These are phyloP conservation scores for Lysiphlebus fabarum DNA, from an alignment of 1,140 invertebrate genomes.

Conservation along the genomic window DNA sequence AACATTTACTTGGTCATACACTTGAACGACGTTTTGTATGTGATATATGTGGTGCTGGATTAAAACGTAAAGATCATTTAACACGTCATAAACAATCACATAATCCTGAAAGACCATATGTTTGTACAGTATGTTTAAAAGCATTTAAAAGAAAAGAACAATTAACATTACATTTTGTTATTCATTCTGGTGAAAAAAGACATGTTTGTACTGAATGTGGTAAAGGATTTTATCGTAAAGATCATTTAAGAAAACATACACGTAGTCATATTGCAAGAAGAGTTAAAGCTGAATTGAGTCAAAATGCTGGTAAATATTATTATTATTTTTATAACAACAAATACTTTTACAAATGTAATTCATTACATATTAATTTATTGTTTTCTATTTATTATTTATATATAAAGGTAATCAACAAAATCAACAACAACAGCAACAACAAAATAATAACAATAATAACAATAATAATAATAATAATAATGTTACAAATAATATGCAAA, in stretches of 20 bases:
- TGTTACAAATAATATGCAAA: conserved; percentile 46
- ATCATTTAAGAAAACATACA: conserved; percentile 67
- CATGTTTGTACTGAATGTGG: conserved; percentile 83
- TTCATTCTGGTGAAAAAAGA: conserved; percentile 81
- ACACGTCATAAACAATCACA: conserved; percentile 79
- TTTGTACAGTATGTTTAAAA: conserved; percentile 79
- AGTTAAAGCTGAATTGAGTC: conserved; percentile 78
- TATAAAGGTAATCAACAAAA: conserved; percentile 46
- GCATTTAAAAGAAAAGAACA: conserved; percentile 84
- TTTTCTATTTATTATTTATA: not conserved
- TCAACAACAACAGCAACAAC: conserved; percentile 36
- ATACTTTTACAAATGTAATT: not conserved
- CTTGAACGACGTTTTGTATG: conserved; percentile 78
- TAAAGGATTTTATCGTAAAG: conserved; percentile 67
- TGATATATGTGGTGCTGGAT: conserved; percentile 79
- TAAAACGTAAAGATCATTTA: conserved; percentile 79
- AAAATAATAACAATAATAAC: too few species aligned
- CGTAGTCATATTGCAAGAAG: conserved; percentile 76
- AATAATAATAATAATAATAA: conserved; percentile 30
- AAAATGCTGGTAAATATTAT: conserved; percentile 52
- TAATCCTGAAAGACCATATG: conserved; percentile 76
- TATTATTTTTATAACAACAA: conserved; percentile 5
- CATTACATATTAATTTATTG: not conserved
- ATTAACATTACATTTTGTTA: conserved; percentile 77
- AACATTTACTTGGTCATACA: conserved; percentile 77